Base-by-base conservation (phyloP, 2,888 invertebrate genomes). In the Acheta domesticus region DNA sequence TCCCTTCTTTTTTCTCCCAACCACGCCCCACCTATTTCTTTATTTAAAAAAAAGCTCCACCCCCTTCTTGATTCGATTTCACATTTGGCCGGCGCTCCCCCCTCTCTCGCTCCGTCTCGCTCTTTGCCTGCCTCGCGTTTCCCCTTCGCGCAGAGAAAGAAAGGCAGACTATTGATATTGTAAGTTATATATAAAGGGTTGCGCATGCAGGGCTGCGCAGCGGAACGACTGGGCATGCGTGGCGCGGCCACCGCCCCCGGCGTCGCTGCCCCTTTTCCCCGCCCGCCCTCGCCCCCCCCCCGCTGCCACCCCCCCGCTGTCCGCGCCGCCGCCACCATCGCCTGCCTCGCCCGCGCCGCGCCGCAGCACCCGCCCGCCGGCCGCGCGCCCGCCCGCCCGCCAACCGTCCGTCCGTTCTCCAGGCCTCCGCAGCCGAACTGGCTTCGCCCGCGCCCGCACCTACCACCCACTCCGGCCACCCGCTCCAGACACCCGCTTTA, bases 121-220 rank as follows among this genome's bases (percentile, higher is more conserved):
- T 19, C 62, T 62, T 14, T 19, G 62, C 62, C 62, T 19, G 36
- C 62, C 19, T 62, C 62, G 16, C 62, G 14, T 62, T 19, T 19
- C 62, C 62, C 19, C 62, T 19, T 19, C 19, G 62, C 14, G 62
- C 62, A 62, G 62, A 62, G 16, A 8, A 62, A 62, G 62, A 62
- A 62, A 62, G 62, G 19, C 62, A 62, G 62, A 62, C 62, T 62
- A 62, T 62, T 62, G 62, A 62, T 62, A 62, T 62, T 62, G 62
- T 62, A 62, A 62, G 62, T 62, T 62, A 62, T 62, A 62, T 62
- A 62, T 62, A 62, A 62, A 62, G 62, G 62, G 62, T 62, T 62
- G 62, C 62, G 62, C 62, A 62, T 62, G 62, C 16, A 62, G 62
- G 62, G 62, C 19, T 62, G 62, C 62, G 62, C 62, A 62, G 62